Evolutionary conservation across 2,113 vertebrate genomes (phyloP).

Genomic region (Lasiurus borealis): DNA sequence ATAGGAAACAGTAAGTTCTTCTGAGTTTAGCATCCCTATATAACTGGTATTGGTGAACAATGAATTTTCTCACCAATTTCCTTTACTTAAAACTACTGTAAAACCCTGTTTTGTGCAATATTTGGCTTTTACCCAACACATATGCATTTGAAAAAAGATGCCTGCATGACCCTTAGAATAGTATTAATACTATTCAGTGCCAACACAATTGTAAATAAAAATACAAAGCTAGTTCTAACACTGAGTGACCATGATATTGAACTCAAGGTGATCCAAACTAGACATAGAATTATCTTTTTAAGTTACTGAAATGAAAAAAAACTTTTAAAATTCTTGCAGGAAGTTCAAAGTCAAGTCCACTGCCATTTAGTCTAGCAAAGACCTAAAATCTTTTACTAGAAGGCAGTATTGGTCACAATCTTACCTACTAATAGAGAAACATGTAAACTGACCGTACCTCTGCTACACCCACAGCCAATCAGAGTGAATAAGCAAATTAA

Average conservation of each 20-base stretch:
- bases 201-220: slow-evolving; percentile 12
- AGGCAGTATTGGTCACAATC: slow-evolving; percentile 8
- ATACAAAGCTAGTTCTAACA: slow-evolving; percentile 33
- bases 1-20: background rate
- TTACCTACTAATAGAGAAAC: too few relatives aligned
- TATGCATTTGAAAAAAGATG: background rate
- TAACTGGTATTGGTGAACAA: background rate
- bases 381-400: slow-evolving; percentile 49
- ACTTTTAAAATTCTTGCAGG: slow-evolving; percentile 40
- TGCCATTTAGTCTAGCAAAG: slow-evolving; percentile 16
- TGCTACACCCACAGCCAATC: too few relatives aligned
- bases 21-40: background rate
- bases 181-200: background rate
- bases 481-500: too few relatives aligned
- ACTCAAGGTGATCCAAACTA: background rate
- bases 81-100: slow-evolving; percentile 36
- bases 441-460: too few relatives aligned
- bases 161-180: background rate
- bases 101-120: background rate
- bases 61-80: background rate
- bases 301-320: slow-evolving; percentile 42
- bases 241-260: background rate
- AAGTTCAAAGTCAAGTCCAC: background rate
- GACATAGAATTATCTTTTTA: background rate
- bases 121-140: background rate